Evolutionary conservation across 2,113 vertebrate genomes (phyloP).

Genomic region (Alces alces): DNA sequence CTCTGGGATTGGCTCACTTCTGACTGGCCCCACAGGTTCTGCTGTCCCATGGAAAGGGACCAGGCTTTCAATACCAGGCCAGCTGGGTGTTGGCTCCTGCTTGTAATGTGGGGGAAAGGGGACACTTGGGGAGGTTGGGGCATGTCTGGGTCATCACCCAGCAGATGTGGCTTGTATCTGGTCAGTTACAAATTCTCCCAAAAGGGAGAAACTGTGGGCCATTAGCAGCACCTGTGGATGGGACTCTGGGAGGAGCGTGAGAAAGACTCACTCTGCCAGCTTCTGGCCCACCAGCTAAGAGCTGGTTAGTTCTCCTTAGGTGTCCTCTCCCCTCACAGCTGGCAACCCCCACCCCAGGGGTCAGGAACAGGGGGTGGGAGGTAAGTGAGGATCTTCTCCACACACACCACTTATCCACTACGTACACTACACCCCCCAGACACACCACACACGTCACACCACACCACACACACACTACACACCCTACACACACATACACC

Average conservation of each 20-base stretch:
- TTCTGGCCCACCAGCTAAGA: neutral
- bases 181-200: neutral
- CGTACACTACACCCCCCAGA: neutral
- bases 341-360: accelerated
- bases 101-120: too few species aligned
- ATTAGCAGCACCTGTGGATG: neutral
- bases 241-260: accelerated
- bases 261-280: neutral
- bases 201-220: neutral
- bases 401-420: neutral
- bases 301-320: neutral
- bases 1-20: neutral
- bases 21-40: neutral
- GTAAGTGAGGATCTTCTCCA: neutral
- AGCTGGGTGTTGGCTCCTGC: neutral
- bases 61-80: neutral
- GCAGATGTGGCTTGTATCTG: neutral
- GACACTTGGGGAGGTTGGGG: neutral
- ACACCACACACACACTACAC: neutral
- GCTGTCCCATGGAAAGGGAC: neutral
- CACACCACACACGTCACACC: neutral
- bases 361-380: neutral
- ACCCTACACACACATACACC: too few species aligned
- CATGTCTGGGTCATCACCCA: neutral
- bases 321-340: neutral